Base-by-base conservation (phyloP, 2,113 vertebrate genomes). In the Tamias sibiricus region DNA sequence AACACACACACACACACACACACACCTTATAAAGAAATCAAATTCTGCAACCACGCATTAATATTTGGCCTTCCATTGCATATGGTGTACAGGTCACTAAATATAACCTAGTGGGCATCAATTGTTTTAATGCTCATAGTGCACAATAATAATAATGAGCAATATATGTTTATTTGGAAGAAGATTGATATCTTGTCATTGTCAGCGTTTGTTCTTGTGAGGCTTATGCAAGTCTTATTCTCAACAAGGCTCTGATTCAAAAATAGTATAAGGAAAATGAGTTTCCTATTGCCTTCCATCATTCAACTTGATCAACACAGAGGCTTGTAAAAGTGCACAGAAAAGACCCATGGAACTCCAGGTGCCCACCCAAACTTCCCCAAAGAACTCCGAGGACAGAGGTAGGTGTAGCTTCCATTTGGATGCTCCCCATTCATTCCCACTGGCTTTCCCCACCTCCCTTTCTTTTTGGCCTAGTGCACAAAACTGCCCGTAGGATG, bases 401-500 rank as follows among this genome's bases (percentile, higher is more conserved):
- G 37, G n/a, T 81, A 72, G 84, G 35, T 79, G 42, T 30, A 83
- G 22, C 26, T 79, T n/a, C 71, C 28, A 20, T 79, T 64, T 59
- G 26, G 76, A 72, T 64, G 66, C 42, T 54, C 80, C 59, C 40
- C 75, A 32, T 26, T 87, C 40, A 24, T 79, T 81, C 49, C 40
- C 62, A 62, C 47, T 59, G 91, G 57, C n/a, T 66, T 54, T 20
- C 26, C 35, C 32, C 19, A 2, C 66, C 47, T 49, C 11, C 28
- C 8, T 52, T 77, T 83, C 85, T 92, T 89, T 95, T 89, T 71
- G 62, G 90, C 68, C 96, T 94, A 92, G 91, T 97, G 97, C 98
- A 97, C 97, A 98, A 98, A 98, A 98, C 97, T 93, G 95, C 96
- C 98, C 98, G 97, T 96, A 91, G 87, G 93, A 98, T 98, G 97